Evolutionary conservation across 2,888 invertebrate species (phyloP), one percentile per base, ranked within the genome.

Genomic region (Ditylenchus weischeri): DNA sequence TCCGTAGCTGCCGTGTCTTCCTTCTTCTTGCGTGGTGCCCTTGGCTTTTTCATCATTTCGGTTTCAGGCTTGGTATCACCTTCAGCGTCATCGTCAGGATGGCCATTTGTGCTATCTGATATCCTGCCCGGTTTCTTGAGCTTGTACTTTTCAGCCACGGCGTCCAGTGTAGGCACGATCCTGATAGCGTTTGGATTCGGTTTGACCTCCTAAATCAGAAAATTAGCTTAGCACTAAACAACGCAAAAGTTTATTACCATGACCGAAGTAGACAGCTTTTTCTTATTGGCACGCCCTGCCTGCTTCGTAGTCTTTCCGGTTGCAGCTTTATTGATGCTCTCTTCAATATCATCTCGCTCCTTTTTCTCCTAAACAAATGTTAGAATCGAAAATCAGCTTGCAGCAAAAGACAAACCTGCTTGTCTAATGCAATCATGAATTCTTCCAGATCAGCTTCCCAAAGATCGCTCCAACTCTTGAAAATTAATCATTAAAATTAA

Each of bases 361-460:
- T 67, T 67, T 64, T 67, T 54, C 23, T 66, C 66, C 66, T 66
- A 29, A 23, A 23, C 11, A 54, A 18, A 10, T 5, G 5, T 29
- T 54, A 2, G 1, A 18, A 13, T 18, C 23, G 8, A 29, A 59
- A 59, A 15, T 36, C 11, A 29, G 3, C 1, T 59, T 15, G 10
- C 15, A 47, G 15, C 13, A 50, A 36, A 62, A 75, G 18, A 0
- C 68, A 23, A 36, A 70, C 73, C 65, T 79, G 78, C 58, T 78
- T 76, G 8, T 77, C 78, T 15, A 82, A 69, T 49, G 77, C 80
- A 7, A 64, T n/a, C 13, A 76, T 36, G 72, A 81, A 81, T n/a
- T 70, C 75, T 79, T 92, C 90, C 68, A 98, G 86, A 86, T 98
- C 96, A 67, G 90, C 90, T 38, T 88, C 86, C 93, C 95, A 98